Base-by-base conservation (phyloP, 2,888 invertebrate genomes). In the Chesias legatella region DNA sequence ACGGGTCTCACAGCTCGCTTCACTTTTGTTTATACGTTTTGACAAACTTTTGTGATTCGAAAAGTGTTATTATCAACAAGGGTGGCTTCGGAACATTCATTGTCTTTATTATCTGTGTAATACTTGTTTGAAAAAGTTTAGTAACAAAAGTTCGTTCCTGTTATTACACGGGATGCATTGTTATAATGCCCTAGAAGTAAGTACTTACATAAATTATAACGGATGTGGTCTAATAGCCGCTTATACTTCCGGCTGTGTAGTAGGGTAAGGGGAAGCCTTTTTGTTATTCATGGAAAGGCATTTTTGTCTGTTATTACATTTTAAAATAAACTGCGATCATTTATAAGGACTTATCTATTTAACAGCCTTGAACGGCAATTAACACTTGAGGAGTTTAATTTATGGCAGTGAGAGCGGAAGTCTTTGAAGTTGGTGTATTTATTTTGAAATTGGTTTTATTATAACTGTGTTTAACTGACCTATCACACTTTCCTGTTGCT, bases 11-110 rank as follows among this genome's bases (percentile, higher is more conserved):
- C 33, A 33, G 36, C 46, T 30, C 42, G 40, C 42, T 25, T 44
- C 48, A 61, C 62, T 66, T 70, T 67, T 83, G 79, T 81, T 79
- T 80, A 78, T 79, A 73, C 70, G 60, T 78, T 75, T 77, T 83
- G 80, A 80, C 84, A 82, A 80, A 73, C 66, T 73, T 71, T 65
- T 65, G 63, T 61, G 51, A 65, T 54, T 71, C 65, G 66, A 71
- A 62, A 77, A 73, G 72, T 68, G 70, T 76, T 77, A 78, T 79
- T 77, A 78, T 73, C 79, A 64, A 76, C 76, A 67, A 66, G 73
- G 75, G 76, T 76, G 74, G 73, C 64, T 62, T 53, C 42, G 48
- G 36, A n/a, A n/a, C n/a, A n/a, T n/a, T 52, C 48, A 59, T 69
- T 66, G 65, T 65, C 53, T 45, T 41, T 44, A 58, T 67, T 67